A percentile compares a stretch with the other conserved stretches of the same genome.
These are phyloP conservation scores for Dolomedes plantarius DNA, from an alignment of 2,888 invertebrate species.

Conservation along the genomic window DNA sequence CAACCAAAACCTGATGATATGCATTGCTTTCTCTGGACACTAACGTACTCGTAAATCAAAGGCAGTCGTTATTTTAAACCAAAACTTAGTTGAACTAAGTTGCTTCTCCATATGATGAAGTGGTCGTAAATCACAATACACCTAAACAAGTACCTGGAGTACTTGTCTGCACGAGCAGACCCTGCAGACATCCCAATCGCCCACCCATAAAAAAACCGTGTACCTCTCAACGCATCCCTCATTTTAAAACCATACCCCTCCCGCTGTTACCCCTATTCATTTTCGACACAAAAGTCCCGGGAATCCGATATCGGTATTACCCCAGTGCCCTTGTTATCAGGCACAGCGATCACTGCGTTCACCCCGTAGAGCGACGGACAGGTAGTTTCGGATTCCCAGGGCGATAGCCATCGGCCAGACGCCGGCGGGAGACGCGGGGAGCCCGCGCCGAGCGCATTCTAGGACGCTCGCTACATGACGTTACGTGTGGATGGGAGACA, in stretches of 20 bases:
- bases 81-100: no score
- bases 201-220: not conserved
- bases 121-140: not conserved
- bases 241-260: not conserved
- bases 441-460: not conserved
- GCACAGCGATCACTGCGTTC: not conserved
- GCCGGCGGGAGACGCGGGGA: conserved; percentile 37
- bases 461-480: not conserved
- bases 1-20: no score
- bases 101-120: no score
- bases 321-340: not conserved
- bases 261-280: conserved; percentile 1
- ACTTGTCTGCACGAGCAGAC: no score
- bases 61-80: no score
- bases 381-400: conserved; percentile 7
- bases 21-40: no score
- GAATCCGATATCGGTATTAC: conserved; percentile 2
- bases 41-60: no score
- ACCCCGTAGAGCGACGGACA: not conserved
- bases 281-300: not conserved
- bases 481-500: no score
- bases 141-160: not conserved
- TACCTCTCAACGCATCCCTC: not conserved
- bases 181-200: not conserved
- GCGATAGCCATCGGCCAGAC: conserved; percentile 56